Base-by-base conservation (phyloP, 2,797 vertebrate species). In the Meda fulgida region DNA sequence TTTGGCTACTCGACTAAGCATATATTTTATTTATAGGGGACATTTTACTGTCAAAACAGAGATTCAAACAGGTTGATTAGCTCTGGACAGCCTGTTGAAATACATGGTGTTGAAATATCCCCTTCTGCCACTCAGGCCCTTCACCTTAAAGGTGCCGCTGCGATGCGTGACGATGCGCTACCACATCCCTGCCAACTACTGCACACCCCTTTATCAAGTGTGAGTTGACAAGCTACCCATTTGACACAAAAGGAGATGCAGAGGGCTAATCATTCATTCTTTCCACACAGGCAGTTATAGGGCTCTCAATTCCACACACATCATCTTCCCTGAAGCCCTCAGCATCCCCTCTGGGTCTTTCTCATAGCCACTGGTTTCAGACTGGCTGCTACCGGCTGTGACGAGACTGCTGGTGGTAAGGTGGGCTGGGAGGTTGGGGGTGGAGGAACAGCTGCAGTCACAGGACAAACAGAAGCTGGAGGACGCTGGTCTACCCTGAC, bases 181-280 rank as follows among this genome's bases (percentile, higher is more conserved):
- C 36, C 75, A 83, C 71, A 79, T 71, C 26, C 36, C 77, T 66
- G 58, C 73, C 81, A 87, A 67, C 55, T 79, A 75, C 75, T 53
- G 72, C 75, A 75, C 48, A 76, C 84, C 84, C 81, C 80, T 85
- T 90, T 89, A 89, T 90, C 89, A 85, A 86, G 87, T 89, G 86
- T 78, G 82, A 89, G 86, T 69, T 76, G 86, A 89, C 81, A 81
- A 89, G 80, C 53, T 86, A 83, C 55, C 55, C 88, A 80, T 86
- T 85, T 85, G 85, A 85, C 84, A 86, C 76, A 85, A 84, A 83
- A 40, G 43, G 43, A 40, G 77, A 86, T 34, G 84, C 70, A 71
- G 34, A n/a, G 63, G 46, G 84, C 85, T 84, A 86, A 78, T 84
- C 34, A 80, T 87, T 85, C 87, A 85, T 89, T 89, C 81, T 88